Base-by-base conservation (phyloP, 2,888 invertebrate genomes). In the Amphipyra berbera region DNA sequence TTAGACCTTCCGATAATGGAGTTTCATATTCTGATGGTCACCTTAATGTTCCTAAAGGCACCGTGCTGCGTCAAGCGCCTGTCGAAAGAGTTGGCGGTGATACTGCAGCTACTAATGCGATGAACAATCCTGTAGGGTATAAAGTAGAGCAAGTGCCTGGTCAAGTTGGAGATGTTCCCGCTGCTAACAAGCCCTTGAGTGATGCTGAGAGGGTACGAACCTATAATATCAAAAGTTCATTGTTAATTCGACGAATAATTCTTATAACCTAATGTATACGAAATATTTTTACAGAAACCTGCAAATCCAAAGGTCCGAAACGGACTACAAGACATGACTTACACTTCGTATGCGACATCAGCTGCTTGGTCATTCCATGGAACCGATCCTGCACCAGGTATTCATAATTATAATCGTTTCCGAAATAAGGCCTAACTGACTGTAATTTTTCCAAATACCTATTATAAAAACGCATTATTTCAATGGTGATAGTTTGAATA, bases 311-410 rank as follows among this genome's bases (percentile, higher is more conserved):
- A 88, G 80, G 41, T 75, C 65, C 48, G 93, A 49, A 95, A 95
- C 73, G 94, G 94, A n/a, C 79, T 95, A 55, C 94, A 95, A 82
- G 94, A 95, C 69, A 78, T 90, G 69, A 83, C 87, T 14, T 92
- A 82, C 55, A 89, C 93, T 1, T 81, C 92, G 0, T 90, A 90
- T 68, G 84, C 89, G 10, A 79, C 82, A 1, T 83, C 91, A 10
- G 81, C 90, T 10, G 87, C 91, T n/a, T 91, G 94, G 94, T 85
- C 89, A 0, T 94, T 95, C 65, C 93, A 94, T 63, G 93, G 93
- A 40, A 76, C 53, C 9, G 68, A 78, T 15, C 64, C 73, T 35
- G 62, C 65, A 0, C 74, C 81, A 4, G 70, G 21, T 1, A 21
- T 61, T 37, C 52, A 78, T 33, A 45, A 68, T 41, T 67, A 78